phyloP scores from a whole-genome alignment of 2,888 invertebrate species.

The Drosophila colorata region DNA sequence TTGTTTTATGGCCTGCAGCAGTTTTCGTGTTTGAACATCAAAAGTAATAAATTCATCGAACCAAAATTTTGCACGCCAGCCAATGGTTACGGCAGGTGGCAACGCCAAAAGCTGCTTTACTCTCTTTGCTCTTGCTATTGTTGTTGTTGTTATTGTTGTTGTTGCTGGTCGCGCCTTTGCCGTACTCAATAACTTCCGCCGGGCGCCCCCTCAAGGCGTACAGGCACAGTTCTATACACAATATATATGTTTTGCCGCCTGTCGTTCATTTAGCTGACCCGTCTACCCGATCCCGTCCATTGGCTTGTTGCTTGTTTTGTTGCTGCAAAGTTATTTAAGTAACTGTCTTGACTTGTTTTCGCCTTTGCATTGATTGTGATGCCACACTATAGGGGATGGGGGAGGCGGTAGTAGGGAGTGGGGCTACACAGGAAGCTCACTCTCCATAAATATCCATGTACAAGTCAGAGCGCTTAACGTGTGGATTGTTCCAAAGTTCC shows the following conservation, averaged over 20 bases:
- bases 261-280: conserved; percentile 55
- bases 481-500: conserved; percentile 28
- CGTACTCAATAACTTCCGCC: conserved; percentile 80
- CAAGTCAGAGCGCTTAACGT: conserved; percentile 12
- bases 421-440: conserved; percentile 1
- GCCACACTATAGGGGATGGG: neutral
- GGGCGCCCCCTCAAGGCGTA: conserved; percentile 26
- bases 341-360: conserved; percentile 71
- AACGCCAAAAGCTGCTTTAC: conserved; percentile 11
- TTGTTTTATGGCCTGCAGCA: conserved; percentile 79
- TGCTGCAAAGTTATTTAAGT: conserved; percentile 64
- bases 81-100: conserved; percentile 47
- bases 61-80: conserved; percentile 56
- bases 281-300: neutral
- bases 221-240: neutral
- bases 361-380: conserved; percentile 62
- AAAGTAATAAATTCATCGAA: conserved; percentile 84
- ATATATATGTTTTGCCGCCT: conserved; percentile 24
- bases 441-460: conserved; percentile 33
- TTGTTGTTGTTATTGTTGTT: conserved; percentile 43
- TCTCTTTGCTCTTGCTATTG: conserved; percentile 11
- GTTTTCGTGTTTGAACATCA: conserved; percentile 77
- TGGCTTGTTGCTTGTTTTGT: neutral
- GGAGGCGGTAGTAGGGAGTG: too few relatives aligned
- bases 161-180: conserved; percentile 67